Evolutionary conservation across 1,140 invertebrate genomes (phyloP), one percentile per base, ranked within the genome.

Genomic region (Listronotus bonariensis): DNA sequence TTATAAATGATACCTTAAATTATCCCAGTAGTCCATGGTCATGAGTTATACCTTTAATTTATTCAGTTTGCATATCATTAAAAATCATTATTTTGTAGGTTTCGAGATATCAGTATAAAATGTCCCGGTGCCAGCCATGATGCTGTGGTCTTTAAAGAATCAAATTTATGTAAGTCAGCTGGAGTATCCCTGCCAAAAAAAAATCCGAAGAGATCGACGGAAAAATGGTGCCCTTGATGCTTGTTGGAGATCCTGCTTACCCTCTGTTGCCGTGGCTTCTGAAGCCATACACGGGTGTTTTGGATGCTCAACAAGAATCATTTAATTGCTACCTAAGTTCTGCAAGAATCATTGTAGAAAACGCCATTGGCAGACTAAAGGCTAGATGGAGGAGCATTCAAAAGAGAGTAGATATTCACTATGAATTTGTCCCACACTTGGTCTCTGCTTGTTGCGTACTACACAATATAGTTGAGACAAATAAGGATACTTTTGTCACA

Each of bases 351-450:
- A 52, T 69, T 53, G 57, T 77, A 40, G 77, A 79, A 62, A 76
- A 76, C 68, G 75, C 73, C 15, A 79, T 79, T 74, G 78, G 72
- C 32, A 66, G 77, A 41, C 43, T 78, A 9, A 74, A 73, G 53
- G 51, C 49, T 6, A 18, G 69, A 41, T 72, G 66, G 63, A 58
- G 71, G 20, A 56, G 49, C 12, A 40, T 73, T 32, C 36, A 34
- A 17, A 73, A 73, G 54, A 56, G 45, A 58, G 10, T 71, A 11
- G 71, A 74, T 63, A 36, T 72, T 42, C 20, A 70, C 38, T 42
- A 48, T 53, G 57, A 56, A 31, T 72, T 62, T 65, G 65, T 66
- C 32, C 67, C 64, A 49, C 26, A 59, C 46, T 32, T 74, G 41
- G 58, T 68, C 46, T 40, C 57, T 26, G 48, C 67, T 12, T 73